phyloP scores from a whole-genome alignment of 1,140 invertebrate species.

The Drosophila orosa region DNA sequence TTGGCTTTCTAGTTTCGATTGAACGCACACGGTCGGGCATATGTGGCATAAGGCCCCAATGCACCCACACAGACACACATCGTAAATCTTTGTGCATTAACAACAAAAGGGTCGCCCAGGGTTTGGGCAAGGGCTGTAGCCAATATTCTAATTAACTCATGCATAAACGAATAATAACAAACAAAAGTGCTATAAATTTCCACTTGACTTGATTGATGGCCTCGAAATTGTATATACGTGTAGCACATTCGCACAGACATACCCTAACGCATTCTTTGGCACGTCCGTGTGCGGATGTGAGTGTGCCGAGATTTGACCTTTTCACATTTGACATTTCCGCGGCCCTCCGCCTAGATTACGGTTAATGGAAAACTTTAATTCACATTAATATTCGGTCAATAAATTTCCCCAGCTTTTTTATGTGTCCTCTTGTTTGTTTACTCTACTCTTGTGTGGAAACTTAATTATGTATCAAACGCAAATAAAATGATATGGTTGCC shows the following conservation, averaged over 20 bases:
- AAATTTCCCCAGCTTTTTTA: conserved; percentile 14
- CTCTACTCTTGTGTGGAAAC: not conserved
- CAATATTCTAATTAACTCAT: conserved; percentile 83
- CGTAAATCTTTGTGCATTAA: conserved; percentile 75
- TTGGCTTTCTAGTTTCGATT: conserved; percentile 41
- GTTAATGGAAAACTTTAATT: conserved; percentile 37
- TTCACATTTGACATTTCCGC: conserved; percentile 46
- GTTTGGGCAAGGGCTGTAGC: conserved; percentile 64
- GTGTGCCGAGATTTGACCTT: conserved; percentile 41
- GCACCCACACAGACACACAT: conserved; percentile 35
- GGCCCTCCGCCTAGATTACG: conserved; percentile 5
- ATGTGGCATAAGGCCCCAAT: conserved; percentile 19
- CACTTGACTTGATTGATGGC: conserved; percentile 82
- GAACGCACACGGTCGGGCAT: conserved; percentile 35
- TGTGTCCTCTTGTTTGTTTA: conserved; percentile 12
- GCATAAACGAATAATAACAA: conserved; percentile 83
- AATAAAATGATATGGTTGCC: conserved; percentile 6
- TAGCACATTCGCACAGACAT: conserved; percentile 7
- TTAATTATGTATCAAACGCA: conserved; percentile 12
- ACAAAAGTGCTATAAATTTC: conserved; percentile 83
- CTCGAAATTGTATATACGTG: conserved; percentile 48
- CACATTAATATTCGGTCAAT: conserved; percentile 42
- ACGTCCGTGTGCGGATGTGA: not conserved
- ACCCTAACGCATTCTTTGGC: conserved; percentile 31
- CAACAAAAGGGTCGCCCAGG: conserved; percentile 38